Conservation (phyloP, 2,888 invertebrate species). For the Cacoxenus indagator region DNA sequence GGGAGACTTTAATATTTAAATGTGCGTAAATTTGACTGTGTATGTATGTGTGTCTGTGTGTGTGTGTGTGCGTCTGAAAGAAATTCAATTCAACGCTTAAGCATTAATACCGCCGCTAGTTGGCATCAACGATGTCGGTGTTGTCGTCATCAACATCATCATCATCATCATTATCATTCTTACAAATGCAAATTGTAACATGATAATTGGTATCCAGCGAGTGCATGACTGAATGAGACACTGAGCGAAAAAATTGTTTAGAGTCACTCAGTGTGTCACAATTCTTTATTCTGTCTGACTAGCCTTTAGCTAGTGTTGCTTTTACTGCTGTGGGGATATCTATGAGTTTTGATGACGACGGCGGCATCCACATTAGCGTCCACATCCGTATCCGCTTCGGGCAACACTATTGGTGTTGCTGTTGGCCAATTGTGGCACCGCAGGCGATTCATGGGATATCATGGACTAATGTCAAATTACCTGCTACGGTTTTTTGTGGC, state of each 20-base stretch:
- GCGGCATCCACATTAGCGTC: too few species aligned
- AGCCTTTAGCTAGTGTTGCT: background rate
- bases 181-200: conserved; percentile 54
- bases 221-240: background rate
- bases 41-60: background rate
- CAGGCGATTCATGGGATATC: background rate
- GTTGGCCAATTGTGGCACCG: background rate
- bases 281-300: background rate
- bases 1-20: background rate
- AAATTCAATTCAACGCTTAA: background rate
- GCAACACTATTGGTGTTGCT: background rate
- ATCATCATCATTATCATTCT: conserved; percentile 28
- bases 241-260: too few species aligned
- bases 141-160: background rate
- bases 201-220: conserved; percentile 42
- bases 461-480: background rate
- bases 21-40: background rate
- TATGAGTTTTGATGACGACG: background rate
- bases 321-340: background rate
- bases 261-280: background rate
- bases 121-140: conserved; percentile 23
- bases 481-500: background rate
- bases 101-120: conserved; percentile 13
- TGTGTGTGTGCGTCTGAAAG: background rate
- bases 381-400: background rate